Conservation (phyloP, 2,888 invertebrate genomes). For the Patella caerulea region DNA sequence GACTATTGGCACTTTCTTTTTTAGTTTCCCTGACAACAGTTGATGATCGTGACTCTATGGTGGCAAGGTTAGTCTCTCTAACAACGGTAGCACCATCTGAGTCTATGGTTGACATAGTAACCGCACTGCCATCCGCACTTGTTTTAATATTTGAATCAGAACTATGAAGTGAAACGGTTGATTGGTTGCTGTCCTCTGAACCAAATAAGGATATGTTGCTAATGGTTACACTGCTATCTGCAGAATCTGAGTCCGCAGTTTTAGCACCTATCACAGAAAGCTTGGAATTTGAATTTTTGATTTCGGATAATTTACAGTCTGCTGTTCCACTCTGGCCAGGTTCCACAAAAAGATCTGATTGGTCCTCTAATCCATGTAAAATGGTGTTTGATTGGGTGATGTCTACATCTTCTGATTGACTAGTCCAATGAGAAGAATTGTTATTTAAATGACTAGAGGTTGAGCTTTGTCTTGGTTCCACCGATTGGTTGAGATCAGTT, state of each 20-base stretch:
- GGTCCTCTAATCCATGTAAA: neutral
- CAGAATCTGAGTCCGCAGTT: neutral
- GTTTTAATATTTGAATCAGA: slow-evolving; percentile 43
- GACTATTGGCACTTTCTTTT: neutral
- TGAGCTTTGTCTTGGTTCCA: neutral
- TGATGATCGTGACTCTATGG: neutral
- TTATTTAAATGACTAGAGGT: slow-evolving; percentile 12
- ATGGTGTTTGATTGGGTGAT: slow-evolving; percentile 6
- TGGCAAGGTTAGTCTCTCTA: neutral
- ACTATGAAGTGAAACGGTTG: slow-evolving; percentile 52
- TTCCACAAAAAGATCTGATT: slow-evolving; percentile 4
- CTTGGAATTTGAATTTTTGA: neutral
- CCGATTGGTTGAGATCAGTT: neutral
- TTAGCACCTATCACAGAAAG: neutral
- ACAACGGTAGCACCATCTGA: neutral
- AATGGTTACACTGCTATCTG: slow-evolving; percentile 13
- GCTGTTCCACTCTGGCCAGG: neutral
- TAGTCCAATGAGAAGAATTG: neutral
- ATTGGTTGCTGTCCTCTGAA: slow-evolving; percentile 65
- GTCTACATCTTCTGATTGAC: neutral
- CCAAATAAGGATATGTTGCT: slow-evolving; percentile 19
- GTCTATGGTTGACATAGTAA: neutral
- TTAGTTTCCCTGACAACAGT: no score
- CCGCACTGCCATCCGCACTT: neutral
- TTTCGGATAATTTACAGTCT: neutral